Percentiles rank a stretch among this genome's conserved stretches.
These are phyloP conservation scores for Geodia barretti DNA, from an alignment of 37 sponge, comb jelly and placozoan genomes.

Conservation along the genomic window DNA sequence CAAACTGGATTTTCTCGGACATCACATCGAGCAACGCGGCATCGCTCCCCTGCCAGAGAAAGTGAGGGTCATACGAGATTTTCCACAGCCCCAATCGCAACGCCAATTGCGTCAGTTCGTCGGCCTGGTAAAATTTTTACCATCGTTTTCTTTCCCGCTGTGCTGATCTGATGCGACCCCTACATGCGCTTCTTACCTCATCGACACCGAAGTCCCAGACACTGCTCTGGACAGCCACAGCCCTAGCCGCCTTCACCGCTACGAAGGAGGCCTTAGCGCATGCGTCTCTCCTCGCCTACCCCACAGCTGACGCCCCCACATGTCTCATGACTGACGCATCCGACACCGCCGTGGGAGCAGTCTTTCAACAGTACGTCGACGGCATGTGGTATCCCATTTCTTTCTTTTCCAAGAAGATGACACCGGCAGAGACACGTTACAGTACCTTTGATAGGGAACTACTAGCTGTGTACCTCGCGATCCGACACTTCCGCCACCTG, in stretches of 20 bases:
- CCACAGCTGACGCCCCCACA: constrained; percentile 48
- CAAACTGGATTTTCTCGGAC: constrained; percentile 34
- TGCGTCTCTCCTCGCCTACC: constrained; percentile 43
- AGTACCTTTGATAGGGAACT: constrained; percentile 70
- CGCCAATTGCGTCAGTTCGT: constrained; percentile 35
- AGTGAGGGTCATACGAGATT: constrained; percentile 43
- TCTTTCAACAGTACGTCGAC: constrained; percentile 51
- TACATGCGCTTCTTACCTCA: constrained; percentile 10
- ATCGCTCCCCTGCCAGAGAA: constrained; percentile 34
- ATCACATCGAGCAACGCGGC: constrained; percentile 16
- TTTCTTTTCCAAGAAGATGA: constrained; percentile 52
- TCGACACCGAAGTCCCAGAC: background rate
- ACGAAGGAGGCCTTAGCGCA: constrained; percentile 33
- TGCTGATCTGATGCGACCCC: no score
- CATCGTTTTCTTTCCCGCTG: background rate
- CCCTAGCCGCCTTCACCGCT: constrained; percentile 12
- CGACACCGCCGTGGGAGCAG: constrained; percentile 51
- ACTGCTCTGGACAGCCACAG: constrained; percentile 14
- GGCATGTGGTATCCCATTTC: constrained; percentile 60
- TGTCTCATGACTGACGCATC: constrained; percentile 65
- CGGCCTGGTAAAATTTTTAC: constrained; percentile 33
- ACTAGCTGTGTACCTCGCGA: no score
- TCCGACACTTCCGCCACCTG: constrained; percentile 66
- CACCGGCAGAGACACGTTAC: constrained; percentile 63
- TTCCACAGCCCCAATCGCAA: constrained; percentile 53